Conservation (phyloP, 2,797 vertebrate species). For the Micromesistius poutassou region DNA sequence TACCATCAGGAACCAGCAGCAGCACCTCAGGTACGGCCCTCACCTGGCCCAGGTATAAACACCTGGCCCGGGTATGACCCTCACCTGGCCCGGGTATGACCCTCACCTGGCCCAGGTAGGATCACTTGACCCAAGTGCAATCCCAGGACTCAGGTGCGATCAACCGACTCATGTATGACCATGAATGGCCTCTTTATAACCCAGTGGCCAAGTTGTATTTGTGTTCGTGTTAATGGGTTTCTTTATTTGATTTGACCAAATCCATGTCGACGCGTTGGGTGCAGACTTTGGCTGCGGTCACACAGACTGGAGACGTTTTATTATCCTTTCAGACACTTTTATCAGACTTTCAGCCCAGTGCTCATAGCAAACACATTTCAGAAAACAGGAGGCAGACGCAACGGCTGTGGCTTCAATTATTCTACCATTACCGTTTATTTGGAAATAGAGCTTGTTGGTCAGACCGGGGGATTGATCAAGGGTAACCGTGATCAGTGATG, state of each 20-base stretch:
- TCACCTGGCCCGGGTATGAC: neutral
- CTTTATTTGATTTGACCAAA: neutral
- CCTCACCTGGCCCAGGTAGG: neutral
- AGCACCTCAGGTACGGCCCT: slow-evolving; percentile 70
- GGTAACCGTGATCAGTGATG: neutral
- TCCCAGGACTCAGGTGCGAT: too few species aligned
- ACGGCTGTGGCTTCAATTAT: neutral
- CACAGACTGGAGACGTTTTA: neutral
- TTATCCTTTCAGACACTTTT: neutral
- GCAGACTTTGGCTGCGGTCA: neutral
- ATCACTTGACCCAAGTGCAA: neutral
- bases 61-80: neutral
- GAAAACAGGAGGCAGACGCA: neutral
- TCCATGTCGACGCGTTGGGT: neutral
- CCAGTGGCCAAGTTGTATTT: neutral
- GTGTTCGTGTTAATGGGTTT: neutral
- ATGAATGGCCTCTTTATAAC: slow-evolving; percentile 11
- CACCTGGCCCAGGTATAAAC: neutral
- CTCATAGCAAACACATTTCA: neutral
- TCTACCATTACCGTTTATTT: neutral
- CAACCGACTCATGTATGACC: neutral
- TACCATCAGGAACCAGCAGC: slow-evolving; percentile 85
- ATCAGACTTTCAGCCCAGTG: neutral
- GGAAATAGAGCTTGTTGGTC: neutral
- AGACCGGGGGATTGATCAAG: neutral